A percentile compares a stretch with the other conserved stretches of the same genome.
These are phyloP conservation scores for Cyclargus thomasi DNA, from an alignment of 1,140 invertebrate genomes.

Conservation along the genomic window DNA sequence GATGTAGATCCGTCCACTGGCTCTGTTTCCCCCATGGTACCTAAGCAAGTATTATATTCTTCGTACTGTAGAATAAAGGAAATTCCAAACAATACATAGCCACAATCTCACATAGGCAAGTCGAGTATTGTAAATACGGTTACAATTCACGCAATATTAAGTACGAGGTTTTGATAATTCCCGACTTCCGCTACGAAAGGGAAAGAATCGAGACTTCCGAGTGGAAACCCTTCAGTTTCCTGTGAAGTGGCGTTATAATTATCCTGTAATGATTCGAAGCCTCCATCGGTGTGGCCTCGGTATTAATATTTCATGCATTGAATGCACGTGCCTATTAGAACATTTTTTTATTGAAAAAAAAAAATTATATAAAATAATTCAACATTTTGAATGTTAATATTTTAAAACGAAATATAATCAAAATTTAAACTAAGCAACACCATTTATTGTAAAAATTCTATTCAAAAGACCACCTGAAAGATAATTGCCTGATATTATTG, in stretches of 20 bases:
- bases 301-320: conserved; percentile 67
- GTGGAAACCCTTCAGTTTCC: conserved; percentile 56
- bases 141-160: conserved; percentile 32
- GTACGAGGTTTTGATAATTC: conserved; percentile 43
- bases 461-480: too few species aligned
- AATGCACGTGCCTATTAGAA: conserved; percentile 42
- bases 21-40: too few species aligned
- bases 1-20: too few species aligned
- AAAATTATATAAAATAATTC: too few species aligned
- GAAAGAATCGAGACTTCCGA: conserved; percentile 68
- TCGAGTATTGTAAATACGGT: background rate
- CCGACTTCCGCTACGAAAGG: conserved; percentile 46
- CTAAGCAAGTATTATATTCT: too few species aligned
- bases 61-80: too few species aligned
- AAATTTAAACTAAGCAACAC: too few species aligned
- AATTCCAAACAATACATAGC: background rate
- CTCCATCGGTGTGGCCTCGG: conserved; percentile 51
- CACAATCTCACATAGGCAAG: background rate
- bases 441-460: too few species aligned
- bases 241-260: conserved; percentile 68
- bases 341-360: background rate
- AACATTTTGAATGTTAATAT: too few species aligned
- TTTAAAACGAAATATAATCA: too few species aligned
- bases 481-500: too few species aligned
- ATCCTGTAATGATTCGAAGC: conserved; percentile 63